Conservation (phyloP, 30 jellyfish, hydroid and myxozoan genomes). For the Cassiopea andromeda region DNA sequence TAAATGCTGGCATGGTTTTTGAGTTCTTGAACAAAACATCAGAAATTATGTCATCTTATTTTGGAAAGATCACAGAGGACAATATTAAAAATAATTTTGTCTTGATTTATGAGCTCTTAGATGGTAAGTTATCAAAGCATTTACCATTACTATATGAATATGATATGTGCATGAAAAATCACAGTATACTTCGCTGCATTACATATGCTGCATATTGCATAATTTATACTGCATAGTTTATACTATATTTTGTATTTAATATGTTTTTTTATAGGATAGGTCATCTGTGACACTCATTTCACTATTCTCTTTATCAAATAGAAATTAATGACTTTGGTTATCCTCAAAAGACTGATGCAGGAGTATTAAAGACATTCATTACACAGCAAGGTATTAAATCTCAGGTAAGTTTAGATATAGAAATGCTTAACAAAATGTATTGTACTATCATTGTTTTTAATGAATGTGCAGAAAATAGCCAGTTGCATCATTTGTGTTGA, state of each 20-base stretch:
- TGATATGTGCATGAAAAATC: no score
- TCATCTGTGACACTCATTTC: background rate
- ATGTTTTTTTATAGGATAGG: background rate
- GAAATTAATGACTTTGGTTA: conserved; percentile 97
- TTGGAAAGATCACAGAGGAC: conserved; percentile 94
- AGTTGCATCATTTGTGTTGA: no score
- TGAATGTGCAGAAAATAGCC: no score
- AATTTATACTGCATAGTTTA: no score
- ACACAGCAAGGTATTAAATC: conserved; percentile 97
- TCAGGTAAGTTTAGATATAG: conserved; percentile 55
- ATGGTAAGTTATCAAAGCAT: conserved; percentile 69
- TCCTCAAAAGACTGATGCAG: conserved; percentile 96
- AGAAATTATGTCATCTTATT: conserved; percentile 86
- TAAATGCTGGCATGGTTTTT: conserved; percentile 96
- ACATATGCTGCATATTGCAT: no score
- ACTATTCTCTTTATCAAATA: conserved; percentile 12
- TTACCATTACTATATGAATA: background rate
- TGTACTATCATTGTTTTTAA: no score
- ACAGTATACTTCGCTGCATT: no score
- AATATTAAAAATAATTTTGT: conserved; percentile 88
- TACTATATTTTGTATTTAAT: no score
- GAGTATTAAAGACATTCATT: conserved; percentile 85
- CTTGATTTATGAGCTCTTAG: conserved; percentile 88
- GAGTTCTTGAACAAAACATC: conserved; percentile 86
- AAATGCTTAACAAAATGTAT: no score